These are phyloP conservation scores for Anthoptus insignis DNA, from an alignment of 2,888 invertebrate species.

Conservation along the genomic window DNA sequence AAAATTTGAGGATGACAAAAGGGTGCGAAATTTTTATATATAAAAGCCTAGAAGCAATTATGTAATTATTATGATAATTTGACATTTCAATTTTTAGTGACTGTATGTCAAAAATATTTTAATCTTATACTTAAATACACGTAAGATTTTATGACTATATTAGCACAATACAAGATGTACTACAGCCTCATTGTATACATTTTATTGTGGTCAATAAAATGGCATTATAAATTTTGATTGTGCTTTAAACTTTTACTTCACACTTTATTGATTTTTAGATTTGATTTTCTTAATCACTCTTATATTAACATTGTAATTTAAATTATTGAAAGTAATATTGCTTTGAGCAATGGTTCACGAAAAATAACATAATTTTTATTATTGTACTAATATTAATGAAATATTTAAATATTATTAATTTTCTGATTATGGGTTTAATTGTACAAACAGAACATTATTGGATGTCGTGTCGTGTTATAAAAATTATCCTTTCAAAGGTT, in stretches of 20 bases:
- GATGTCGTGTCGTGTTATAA: constrained; percentile 21
- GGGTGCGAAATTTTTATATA: no score
- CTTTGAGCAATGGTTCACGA: neutral
- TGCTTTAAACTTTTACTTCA: neutral
- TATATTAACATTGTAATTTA: neutral
- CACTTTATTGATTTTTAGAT: neutral
- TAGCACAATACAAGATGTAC: neutral
- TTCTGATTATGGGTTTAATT: no score
- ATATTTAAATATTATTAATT: no score
- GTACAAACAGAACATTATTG: no score
- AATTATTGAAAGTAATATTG: neutral
- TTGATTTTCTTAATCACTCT: neutral
- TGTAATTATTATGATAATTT: no score
- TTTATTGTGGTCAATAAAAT: neutral
- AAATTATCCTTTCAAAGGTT: constrained; percentile 30
- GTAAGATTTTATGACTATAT: neutral
- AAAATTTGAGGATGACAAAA: no score
- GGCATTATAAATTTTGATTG: neutral
- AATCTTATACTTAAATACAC: neutral
- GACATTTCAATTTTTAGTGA: neutral
- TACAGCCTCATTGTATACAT: neutral
- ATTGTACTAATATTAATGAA: neutral
- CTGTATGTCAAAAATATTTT: neutral
- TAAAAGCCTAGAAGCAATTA: no score
- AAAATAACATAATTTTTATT: neutral